Percentiles rank a stretch among this genome's conserved stretches.
phyloP scores from a whole-genome alignment of 2,797 vertebrate genomes.

The Moxostoma hubbsi region DNA sequence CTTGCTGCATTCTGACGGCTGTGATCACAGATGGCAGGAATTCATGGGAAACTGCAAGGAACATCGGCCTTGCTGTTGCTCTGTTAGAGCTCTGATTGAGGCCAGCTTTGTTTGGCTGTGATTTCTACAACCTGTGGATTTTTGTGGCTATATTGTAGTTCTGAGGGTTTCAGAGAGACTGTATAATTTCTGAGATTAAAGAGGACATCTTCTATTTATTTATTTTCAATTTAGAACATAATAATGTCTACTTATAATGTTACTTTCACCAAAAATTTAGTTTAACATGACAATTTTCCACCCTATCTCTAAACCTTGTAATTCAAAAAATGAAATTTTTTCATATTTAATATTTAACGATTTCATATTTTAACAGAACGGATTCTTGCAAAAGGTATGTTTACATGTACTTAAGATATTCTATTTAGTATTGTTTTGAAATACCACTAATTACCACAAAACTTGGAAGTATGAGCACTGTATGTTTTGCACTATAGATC shows the following conservation, averaged over 20 bases:
- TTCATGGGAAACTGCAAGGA: conserved; percentile 72
- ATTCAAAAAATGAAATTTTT: neutral
- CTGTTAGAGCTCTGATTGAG: conserved; percentile 37
- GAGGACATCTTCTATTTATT: neutral
- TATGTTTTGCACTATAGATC: no score
- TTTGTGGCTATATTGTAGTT: conserved; percentile 28
- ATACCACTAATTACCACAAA: no score
- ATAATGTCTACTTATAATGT: neutral
- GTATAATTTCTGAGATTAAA: conserved; percentile 21
- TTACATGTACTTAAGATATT: no score
- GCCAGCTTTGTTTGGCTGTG: conserved; percentile 57
- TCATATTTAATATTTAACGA: no score
- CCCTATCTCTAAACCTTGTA: no score
- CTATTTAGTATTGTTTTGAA: no score
- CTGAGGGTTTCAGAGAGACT: conserved; percentile 23
- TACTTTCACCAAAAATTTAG: neutral
- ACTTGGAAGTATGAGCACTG: no score
- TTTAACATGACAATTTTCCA: neutral
- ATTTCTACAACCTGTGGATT: conserved; percentile 56
- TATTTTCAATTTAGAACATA: neutral
- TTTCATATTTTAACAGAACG: no score
- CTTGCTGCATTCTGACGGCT: conserved; percentile 55
- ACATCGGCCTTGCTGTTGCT: conserved; percentile 48
- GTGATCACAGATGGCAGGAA: conserved; percentile 60
- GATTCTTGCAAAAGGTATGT: no score